Conservation (phyloP, 1,140 invertebrate genomes). For the Archivesica marissinica region DNA sequence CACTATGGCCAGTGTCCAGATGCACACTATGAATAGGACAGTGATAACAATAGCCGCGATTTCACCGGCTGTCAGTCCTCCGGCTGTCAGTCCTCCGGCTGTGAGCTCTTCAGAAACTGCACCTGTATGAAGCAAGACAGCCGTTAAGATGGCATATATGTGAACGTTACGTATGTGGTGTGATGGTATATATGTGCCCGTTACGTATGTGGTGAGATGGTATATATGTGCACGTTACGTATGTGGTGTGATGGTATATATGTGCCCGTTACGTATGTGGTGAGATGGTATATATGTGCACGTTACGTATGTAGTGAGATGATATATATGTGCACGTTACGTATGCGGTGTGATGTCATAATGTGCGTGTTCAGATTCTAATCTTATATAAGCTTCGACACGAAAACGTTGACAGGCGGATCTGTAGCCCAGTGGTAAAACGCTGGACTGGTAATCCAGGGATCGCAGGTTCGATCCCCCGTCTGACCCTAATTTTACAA, state of each 20-base stretch:
- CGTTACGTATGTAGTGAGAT: not conserved
- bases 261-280: not conserved
- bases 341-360: too few species aligned
- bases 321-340: not conserved
- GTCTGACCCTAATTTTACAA: too few species aligned
- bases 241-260: too few species aligned
- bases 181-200: not conserved
- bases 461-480: too few species aligned
- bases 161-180: not conserved
- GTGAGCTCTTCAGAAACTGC: not conserved
- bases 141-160: not conserved
- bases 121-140: not conserved
- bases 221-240: not conserved
- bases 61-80: constrained; percentile 2
- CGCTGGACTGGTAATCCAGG: too few species aligned
- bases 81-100: not conserved
- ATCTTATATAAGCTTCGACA: too few species aligned
- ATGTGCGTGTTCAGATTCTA: too few species aligned
- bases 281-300: too few species aligned
- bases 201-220: not conserved
- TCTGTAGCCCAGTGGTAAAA: too few species aligned
- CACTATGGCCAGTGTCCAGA: not conserved
- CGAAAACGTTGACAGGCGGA: too few species aligned
- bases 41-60: constrained; percentile 48
- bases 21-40: not conserved